A percentile compares a stretch with the other conserved stretches of the same genome.
These are phyloP conservation scores for Triplophysa rosa DNA, from an alignment of 2,113 vertebrate species.

Conservation along the genomic window DNA sequence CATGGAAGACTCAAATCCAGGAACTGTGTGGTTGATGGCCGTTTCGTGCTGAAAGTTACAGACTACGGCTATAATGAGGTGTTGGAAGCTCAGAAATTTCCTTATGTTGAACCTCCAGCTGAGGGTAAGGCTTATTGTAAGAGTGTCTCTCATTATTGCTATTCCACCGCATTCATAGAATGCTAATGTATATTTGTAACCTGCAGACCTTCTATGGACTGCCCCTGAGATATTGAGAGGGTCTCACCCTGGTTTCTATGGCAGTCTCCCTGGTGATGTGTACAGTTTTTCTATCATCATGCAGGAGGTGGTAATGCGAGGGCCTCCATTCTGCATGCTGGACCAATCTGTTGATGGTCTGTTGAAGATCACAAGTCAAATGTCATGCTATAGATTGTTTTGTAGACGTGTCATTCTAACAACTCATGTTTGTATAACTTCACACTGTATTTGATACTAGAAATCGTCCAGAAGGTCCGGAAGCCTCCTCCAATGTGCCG, in stretches of 20 bases:
- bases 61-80: conserved; percentile 75
- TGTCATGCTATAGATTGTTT: neutral
- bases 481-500: conserved; percentile 76
- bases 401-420: too few species aligned
- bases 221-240: conserved; percentile 76
- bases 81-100: conserved; percentile 69
- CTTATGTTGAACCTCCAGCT: conserved; percentile 55
- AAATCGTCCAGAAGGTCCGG: conserved; percentile 73
- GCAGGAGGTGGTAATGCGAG: conserved; percentile 78
- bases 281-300: conserved; percentile 80
- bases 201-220: conserved; percentile 76
- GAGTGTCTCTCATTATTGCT: neutral
- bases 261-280: conserved; percentile 68
- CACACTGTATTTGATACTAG: conserved; percentile 52
- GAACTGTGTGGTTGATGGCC: conserved; percentile 79
- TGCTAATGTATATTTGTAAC: neutral
- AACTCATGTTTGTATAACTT: neutral
- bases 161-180: neutral
- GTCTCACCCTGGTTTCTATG: conserved; percentile 59
- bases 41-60: conserved; percentile 77
- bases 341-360: conserved; percentile 68
- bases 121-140: conserved; percentile 62
- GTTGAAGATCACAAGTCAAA: conserved; percentile 24
- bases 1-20: conserved; percentile 76
- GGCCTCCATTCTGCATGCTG: conserved; percentile 76